A percentile compares a stretch with the other conserved stretches of the same genome.
Evolutionary conservation across 1,140 invertebrate genomes (phyloP).

Genomic region (Drosophila hydei): DNA sequence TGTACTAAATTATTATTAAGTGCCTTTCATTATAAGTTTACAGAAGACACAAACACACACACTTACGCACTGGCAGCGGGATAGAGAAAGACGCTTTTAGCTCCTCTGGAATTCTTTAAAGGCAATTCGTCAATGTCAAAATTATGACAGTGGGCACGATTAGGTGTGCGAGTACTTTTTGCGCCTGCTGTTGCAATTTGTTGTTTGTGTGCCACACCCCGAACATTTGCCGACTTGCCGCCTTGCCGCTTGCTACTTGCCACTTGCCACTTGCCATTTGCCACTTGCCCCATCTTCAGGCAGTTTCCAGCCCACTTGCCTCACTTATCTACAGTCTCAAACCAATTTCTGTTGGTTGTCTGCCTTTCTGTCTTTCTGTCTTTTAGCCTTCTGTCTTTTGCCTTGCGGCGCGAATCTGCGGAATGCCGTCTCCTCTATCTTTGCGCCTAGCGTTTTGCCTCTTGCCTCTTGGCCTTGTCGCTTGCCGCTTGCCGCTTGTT

Average conservation of each 20-base stretch:
- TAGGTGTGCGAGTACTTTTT: constrained; percentile 53
- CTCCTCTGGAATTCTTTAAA: constrained; percentile 44
- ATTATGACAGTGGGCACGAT: constrained; percentile 65
- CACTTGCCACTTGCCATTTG: neutral
- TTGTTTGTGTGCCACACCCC: constrained; percentile 19
- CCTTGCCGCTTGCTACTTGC: neutral
- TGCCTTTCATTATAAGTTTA: constrained; percentile 65
- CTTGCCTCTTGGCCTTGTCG: neutral
- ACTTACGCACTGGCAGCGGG: neutral
- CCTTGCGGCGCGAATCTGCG: constrained; percentile 40
- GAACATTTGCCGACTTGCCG: neutral
- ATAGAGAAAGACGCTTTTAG: constrained; percentile 11
- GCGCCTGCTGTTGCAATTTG: constrained; percentile 62
- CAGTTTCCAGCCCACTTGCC: constrained; percentile 3
- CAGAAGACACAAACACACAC: constrained; percentile 20
- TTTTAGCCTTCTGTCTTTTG: neutral
- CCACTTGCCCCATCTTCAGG: neutral
- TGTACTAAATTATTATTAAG: constrained; percentile 72
- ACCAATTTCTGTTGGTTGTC: constrained; percentile 6
- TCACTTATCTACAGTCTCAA: constrained; percentile 12
- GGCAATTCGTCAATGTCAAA: constrained; percentile 77
- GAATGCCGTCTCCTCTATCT: constrained; percentile 37
- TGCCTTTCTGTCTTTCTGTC: constrained; percentile 2
- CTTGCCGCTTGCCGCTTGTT: constrained; percentile 4
- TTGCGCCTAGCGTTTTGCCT: constrained; percentile 5